Conservation (phyloP, 2,888 invertebrate genomes). For the Tachina lurida region DNA sequence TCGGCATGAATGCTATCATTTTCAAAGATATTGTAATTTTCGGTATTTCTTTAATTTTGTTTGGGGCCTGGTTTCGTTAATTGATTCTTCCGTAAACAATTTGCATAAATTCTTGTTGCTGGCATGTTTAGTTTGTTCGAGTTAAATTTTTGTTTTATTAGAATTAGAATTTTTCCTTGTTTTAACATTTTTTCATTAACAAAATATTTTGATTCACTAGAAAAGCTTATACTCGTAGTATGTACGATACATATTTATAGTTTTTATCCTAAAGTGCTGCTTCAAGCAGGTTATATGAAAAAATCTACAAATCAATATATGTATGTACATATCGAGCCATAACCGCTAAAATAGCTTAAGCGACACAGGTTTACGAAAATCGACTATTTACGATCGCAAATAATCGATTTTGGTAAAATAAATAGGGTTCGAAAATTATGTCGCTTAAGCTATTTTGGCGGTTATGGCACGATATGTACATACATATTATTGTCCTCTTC, state of each 20-base stretch:
- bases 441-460: too few relatives aligned
- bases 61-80: slow-evolving; percentile 14
- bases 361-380: too few relatives aligned
- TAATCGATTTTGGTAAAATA: too few relatives aligned
- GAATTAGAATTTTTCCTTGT: not conserved
- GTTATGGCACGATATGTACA: too few relatives aligned
- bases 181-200: not conserved
- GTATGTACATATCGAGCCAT: too few relatives aligned
- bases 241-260: not conserved
- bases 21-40: slow-evolving; percentile 12
- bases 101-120: slow-evolving; percentile 49
- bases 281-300: slow-evolving; percentile 47
- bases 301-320: not conserved
- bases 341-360: too few relatives aligned
- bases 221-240: slow-evolving; percentile 30
- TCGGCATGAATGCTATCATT: not conserved
- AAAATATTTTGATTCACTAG: slow-evolving; percentile 3
- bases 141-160: not conserved
- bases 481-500: not conserved
- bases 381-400: too few relatives aligned
- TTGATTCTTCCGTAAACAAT: slow-evolving; percentile 55
- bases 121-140: not conserved
- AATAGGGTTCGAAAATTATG: too few relatives aligned
- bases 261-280: not conserved
- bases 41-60: not conserved